Percentiles rank a stretch among this genome's conserved stretches.
Evolutionary conservation across 2,888 invertebrate species (phyloP).

Genomic region (Podotricha telesiphe): DNA sequence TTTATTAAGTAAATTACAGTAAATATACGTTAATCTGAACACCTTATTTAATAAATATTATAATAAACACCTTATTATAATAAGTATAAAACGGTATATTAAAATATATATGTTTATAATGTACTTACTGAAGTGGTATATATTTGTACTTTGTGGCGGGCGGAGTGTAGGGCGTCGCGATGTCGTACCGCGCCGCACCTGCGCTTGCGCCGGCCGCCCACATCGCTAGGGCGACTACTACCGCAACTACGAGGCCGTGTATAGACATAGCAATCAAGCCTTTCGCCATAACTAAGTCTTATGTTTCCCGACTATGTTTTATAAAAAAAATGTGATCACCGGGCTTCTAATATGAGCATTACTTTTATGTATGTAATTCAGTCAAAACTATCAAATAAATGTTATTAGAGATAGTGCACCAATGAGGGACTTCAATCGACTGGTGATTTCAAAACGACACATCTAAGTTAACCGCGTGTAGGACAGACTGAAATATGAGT

Average conservation of each 20-base stretch:
- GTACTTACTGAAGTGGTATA: constrained; percentile 73
- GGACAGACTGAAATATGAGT: constrained; percentile 69
- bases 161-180: constrained; percentile 73
- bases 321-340: background rate
- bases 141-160: constrained; percentile 67
- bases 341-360: background rate
- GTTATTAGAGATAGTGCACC: constrained; percentile 53
- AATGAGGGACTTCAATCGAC: constrained; percentile 59
- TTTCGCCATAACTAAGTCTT: constrained; percentile 40
- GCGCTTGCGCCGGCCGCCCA: constrained; percentile 70
- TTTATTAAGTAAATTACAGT: no score
- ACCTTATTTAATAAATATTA: no score
- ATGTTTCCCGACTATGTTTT: background rate
- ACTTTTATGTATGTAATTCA: background rate
- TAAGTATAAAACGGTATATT: background rate
- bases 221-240: constrained; percentile 59
- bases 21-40: no score
- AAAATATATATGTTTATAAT: background rate
- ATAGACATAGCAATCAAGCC: constrained; percentile 60
- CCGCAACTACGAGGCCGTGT: constrained; percentile 65
- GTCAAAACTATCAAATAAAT: constrained; percentile 22
- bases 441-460: constrained; percentile 59
- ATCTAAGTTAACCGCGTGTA: constrained; percentile 69
- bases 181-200: constrained; percentile 62
- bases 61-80: no score